Percentiles rank a stretch among this genome's conserved stretches.
phyloP scores from a whole-genome alignment of 2,888 invertebrate genomes.

The Acleris sparsana region DNA sequence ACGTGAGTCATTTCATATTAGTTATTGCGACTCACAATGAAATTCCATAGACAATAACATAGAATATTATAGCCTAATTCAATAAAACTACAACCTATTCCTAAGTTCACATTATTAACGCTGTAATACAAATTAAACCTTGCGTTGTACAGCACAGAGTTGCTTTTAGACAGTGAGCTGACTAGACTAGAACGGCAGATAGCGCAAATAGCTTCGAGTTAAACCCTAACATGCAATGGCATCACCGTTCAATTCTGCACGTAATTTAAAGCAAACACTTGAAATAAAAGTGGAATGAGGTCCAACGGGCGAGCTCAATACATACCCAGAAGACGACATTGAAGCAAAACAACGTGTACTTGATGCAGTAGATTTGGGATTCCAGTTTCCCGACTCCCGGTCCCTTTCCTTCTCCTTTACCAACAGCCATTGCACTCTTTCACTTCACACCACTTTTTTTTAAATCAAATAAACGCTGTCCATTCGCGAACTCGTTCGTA shows the following conservation, averaged over 20 bases:
- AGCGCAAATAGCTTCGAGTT: slow-evolving; percentile 17
- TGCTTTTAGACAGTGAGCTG: background rate
- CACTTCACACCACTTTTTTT: slow-evolving; percentile 44
- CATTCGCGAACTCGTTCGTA: slow-evolving; percentile 57
- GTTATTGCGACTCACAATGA: slow-evolving; percentile 1
- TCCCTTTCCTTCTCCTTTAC: slow-evolving; percentile 78
- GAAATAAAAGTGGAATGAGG: slow-evolving; percentile 22
- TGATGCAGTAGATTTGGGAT: slow-evolving; percentile 90
- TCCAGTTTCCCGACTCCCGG: slow-evolving; percentile 85
- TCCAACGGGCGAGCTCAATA: slow-evolving; percentile 43
- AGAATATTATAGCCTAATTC: background rate
- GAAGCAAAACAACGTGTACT: slow-evolving; percentile 91
- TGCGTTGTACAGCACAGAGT: background rate
- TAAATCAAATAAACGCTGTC: slow-evolving; percentile 48
- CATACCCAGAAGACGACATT: slow-evolving; percentile 92
- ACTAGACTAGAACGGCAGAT: slow-evolving; percentile 2
- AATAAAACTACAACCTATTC: background rate
- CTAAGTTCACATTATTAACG: background rate
- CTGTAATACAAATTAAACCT: background rate
- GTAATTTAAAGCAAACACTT: slow-evolving; percentile 47
- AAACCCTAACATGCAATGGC: slow-evolving; percentile 15
- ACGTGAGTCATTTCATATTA: slow-evolving; percentile 2
- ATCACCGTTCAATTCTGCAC: slow-evolving; percentile 39
- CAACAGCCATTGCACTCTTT: slow-evolving; percentile 81
- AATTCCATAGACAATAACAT: slow-evolving; percentile 12